These are phyloP conservation scores for Aleiodes sp. DNA, from an alignment of 1,140 invertebrate genomes.

Conservation along the genomic window DNA sequence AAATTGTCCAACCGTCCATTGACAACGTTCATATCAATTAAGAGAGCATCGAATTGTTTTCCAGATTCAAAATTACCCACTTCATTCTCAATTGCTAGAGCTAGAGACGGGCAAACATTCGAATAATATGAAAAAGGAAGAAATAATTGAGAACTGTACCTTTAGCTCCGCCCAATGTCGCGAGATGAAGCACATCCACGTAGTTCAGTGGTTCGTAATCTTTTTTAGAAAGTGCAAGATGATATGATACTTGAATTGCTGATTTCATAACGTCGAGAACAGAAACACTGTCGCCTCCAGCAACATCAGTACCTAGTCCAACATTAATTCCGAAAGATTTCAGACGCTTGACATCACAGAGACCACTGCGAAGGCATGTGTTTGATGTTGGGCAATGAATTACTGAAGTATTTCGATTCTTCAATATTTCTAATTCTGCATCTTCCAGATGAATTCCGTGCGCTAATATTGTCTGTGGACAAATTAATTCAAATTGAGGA, in stretches of 20 bases:
- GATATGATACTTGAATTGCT: conserved; percentile 78
- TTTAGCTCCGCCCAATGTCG: conserved; percentile 86
- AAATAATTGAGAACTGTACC: conserved; percentile 61
- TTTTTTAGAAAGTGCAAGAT: conserved; percentile 67
- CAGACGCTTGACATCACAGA: conserved; percentile 80
- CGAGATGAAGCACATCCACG: conserved; percentile 83
- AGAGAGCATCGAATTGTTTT: conserved; percentile 87
- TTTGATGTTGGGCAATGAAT: conserved; percentile 92
- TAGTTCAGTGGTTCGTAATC: conserved; percentile 72
- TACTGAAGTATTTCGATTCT: conserved; percentile 71
- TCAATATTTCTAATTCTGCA: conserved; percentile 77
- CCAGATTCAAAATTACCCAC: conserved; percentile 83
- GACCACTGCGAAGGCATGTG: conserved; percentile 81
- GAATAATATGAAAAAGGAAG: background rate
- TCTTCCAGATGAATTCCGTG: conserved; percentile 82
- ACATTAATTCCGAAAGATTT: conserved; percentile 74
- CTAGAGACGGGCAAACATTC: too few species aligned
- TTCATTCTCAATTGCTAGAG: conserved; percentile 74
- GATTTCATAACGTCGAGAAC: conserved; percentile 81
- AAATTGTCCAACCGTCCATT: conserved; percentile 69
- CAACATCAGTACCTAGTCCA: conserved; percentile 88
- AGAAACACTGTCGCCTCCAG: conserved; percentile 80
- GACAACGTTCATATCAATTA: conserved; percentile 71
- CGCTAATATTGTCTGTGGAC: conserved; percentile 76
- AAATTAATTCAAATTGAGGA: conserved; percentile 3